Conservation (phyloP, 2,888 invertebrate genomes). For the Microctonus brassicae region DNA sequence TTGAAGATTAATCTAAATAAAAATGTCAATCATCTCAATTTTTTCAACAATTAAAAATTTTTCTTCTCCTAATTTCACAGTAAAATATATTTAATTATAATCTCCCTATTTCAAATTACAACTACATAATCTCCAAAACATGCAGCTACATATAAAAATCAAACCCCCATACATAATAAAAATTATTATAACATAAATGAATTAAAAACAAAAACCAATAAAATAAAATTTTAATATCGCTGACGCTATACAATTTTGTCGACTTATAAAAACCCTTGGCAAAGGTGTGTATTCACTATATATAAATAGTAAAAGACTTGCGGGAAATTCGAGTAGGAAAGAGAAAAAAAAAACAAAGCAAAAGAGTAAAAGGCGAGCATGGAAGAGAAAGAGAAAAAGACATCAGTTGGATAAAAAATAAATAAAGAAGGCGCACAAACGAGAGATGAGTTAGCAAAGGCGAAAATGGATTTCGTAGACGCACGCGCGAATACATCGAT, state of each 20-base stretch:
- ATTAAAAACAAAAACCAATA: neutral
- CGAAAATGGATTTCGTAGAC: constrained; percentile 46
- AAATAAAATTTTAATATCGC: neutral
- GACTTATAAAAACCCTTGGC: neutral
- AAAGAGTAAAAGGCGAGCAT: constrained; percentile 27
- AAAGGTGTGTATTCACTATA: neutral
- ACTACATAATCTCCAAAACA: neutral
- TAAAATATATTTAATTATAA: neutral
- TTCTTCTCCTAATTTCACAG: neutral
- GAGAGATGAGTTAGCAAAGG: constrained; percentile 35
- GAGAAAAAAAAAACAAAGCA: neutral
- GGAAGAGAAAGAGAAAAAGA: constrained; percentile 26
- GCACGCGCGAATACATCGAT: constrained; percentile 64
- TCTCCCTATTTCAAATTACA: neutral
- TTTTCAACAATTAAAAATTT: neutral
- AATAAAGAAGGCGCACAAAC: constrained; percentile 19
- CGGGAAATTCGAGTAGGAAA: too few species aligned
- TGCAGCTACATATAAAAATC: neutral
- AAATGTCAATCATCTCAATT: neutral
- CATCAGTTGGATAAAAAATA: too few species aligned
- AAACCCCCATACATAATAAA: neutral
- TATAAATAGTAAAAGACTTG: too few species aligned
- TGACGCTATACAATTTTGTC: neutral
- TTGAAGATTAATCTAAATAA: neutral
- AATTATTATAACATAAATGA: neutral